Evolutionary conservation across 1,140 invertebrate species (phyloP), one percentile per base, ranked within the genome.

Genomic region (Octopus sinensis): DNA sequence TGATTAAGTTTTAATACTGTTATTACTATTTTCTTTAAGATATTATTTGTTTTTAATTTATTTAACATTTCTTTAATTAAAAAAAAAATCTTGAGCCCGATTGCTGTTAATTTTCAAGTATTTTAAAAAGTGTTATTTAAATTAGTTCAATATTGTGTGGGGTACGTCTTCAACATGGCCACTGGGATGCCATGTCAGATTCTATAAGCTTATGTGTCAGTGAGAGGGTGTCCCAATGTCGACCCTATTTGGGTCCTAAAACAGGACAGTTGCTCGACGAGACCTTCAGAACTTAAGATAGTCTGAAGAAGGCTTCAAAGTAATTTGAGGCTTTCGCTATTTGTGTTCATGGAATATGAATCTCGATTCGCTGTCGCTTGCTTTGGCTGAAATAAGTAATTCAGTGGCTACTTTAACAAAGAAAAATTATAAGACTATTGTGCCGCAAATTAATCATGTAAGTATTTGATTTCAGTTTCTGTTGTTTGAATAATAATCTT

Each of bases 381-480:
- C 96, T 93, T 95, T 97, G 94, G 96, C 95, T 93, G 96, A 97
- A 95, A 97, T 98, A 93, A 95, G 94, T 95, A 96, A 95, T 95
- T 95, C 97, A 92, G 95, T 98, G 93, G 94, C 94, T 92, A 97
- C 96, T 94, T 94, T 97, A 93, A 96, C 93, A 92, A 97, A 97
- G 94, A 96, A 96, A 93, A 98, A 97, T 93, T 96, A 95, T 92
- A 95, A 95, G 91, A 94, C 95, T 89, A 95, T 93, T 91, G 94
- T 94, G 91, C 94, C 95, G 92, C 95, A 96, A 92, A 93, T 95
- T 90, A 92, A 92, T 90, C 93, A 94, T 92, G 95, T 95, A 92
- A 91, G 92, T 88, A 86, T 83, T 53, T 71, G 53, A 52, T 68
- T 23, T 23, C 51, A 5, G n/a, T 62, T 71, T 53, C 71, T 9